A percentile compares a stretch with the other conserved stretches of the same genome.
Conservation (phyloP, 2,888 invertebrate genomes). For the Scrobipalpa atriplicella region DNA sequence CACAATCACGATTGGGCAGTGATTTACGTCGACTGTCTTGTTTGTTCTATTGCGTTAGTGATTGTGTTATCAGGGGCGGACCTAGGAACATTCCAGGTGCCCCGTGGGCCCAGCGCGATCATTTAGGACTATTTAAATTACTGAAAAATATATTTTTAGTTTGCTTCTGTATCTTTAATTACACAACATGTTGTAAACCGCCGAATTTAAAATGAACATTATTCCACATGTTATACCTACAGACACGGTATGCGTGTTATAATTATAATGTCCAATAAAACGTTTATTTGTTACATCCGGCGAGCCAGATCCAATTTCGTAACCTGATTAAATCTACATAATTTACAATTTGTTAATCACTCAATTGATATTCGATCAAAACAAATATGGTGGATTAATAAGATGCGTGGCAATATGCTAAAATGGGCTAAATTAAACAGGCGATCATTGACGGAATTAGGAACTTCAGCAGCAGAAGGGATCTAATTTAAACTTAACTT, state of each 20-base stretch:
- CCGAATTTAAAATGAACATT: conserved; percentile 10
- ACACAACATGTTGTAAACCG: not conserved
- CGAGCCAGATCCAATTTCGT: conserved; percentile 10
- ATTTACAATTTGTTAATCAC: conserved; percentile 28
- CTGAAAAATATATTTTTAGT: too few relatives aligned
- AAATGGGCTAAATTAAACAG: conserved; percentile 26
- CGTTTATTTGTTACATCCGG: conserved; percentile 27
- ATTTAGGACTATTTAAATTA: too few relatives aligned
- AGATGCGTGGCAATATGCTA: conserved; percentile 25
- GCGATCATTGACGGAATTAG: conserved; percentile 19
- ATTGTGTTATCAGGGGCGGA: conserved; percentile 3
- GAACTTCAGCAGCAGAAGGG: conserved; percentile 28
- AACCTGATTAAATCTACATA: conserved; percentile 23
- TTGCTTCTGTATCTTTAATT: too few relatives aligned
- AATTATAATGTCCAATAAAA: conserved; percentile 24
- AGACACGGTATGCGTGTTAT: conserved; percentile 23
- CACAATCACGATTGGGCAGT: conserved; percentile 26
- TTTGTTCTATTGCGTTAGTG: conserved; percentile 26
- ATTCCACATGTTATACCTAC: conserved; percentile 11
- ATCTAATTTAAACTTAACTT: conserved; percentile 32
- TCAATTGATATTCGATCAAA: conserved; percentile 19
- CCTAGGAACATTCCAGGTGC: not conserved
- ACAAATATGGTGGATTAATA: conserved; percentile 26
- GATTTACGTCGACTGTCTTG: conserved; percentile 23
- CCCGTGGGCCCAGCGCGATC: too few relatives aligned